These are phyloP conservation scores for Noctua janthe DNA, from an alignment of 2,888 invertebrate species.

Conservation along the genomic window DNA sequence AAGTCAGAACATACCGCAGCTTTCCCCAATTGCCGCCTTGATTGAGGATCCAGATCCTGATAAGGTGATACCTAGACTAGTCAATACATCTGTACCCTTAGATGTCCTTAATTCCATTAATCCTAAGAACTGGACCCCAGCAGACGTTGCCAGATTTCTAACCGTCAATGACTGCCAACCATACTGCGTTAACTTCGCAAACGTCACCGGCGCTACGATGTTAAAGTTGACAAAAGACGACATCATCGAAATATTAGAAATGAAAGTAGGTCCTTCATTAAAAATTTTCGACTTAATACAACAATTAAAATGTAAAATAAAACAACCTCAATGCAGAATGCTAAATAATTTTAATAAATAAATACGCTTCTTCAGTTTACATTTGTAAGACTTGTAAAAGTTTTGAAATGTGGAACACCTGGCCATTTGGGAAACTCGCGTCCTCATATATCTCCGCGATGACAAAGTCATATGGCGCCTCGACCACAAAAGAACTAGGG, in stretches of 20 bases:
- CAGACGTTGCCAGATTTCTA: slow-evolving; percentile 97
- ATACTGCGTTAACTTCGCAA: slow-evolving; percentile 92
- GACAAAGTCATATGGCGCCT: not conserved
- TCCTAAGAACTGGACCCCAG: slow-evolving; percentile 93
- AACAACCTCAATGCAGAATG: slow-evolving; percentile 92
- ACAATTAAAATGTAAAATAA: slow-evolving; percentile 96
- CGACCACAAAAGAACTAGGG: not conserved
- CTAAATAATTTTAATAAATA: slow-evolving; percentile 76
- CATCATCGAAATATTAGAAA: slow-evolving; percentile 96
- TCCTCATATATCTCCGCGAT: not conserved
- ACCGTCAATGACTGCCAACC: slow-evolving; percentile 96
- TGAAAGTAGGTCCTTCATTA: slow-evolving; percentile 98
- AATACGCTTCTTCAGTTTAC: slow-evolving; percentile 50
- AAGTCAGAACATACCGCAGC: slow-evolving; percentile 73
- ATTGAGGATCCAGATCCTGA: slow-evolving; percentile 81
- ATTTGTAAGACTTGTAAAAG: slow-evolving; percentile 10
- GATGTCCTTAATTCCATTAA: slow-evolving; percentile 88
- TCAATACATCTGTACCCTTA: slow-evolving; percentile 89
- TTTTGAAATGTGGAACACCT: not conserved
- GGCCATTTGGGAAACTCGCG: not conserved
- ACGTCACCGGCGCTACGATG: slow-evolving; percentile 95
- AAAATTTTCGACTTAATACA: slow-evolving; percentile 98
- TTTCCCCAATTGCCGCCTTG: slow-evolving; percentile 66
- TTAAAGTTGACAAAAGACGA: slow-evolving; percentile 96
- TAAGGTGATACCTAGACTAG: slow-evolving; percentile 92